Base-by-base conservation (phyloP, 2,797 vertebrate genomes). In the Centroberyx gerrardi region DNA sequence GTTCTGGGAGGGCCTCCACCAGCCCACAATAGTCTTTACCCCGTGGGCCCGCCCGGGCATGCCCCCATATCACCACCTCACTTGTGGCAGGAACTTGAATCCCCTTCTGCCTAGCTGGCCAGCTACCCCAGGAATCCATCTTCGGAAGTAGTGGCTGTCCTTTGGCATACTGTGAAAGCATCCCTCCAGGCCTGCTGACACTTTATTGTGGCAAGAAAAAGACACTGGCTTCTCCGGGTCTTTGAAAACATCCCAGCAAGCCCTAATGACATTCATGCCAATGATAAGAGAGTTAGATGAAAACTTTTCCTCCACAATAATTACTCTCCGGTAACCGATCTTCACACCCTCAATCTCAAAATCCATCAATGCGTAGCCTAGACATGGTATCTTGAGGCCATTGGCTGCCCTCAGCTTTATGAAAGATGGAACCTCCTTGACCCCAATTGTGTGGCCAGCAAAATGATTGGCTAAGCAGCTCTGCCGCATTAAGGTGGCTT, bases 351-450 rank as follows among this genome's bases (percentile, higher is more conserved):
- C 62, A 1, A 78, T n/a, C 48, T 54, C 17, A 53, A 78, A 60
- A 0, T 72, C 62, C 62, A 78, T 46, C 18, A 61, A 14, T 5
- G 68, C 62, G 46, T 78, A 72, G 1, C 69, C 68, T 13, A 49
- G 8, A 2, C 55, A 69, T 27, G 74, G 65, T 7, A 63, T 56
- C 2, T 48, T n/a, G 0, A 71, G 22, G 8, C 74, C 68, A 70
- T 71, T 65, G 15, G 54, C 61, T 0, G 61, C 75, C 44, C 33
- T 70, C 2, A 77, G 22, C 3, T 42, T 64, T n/a, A 71, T 56
- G 3, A 64, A 8, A 2, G 59, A 29, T 27, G 18, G 46, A n/a
- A 8, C n/a, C 13, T 3, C 18, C 17, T 28, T 15, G 2, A n/a
- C 18, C 2, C 27, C 28, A 15, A 53, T 28, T 2, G 36, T 40